phyloP scores from a whole-genome alignment of 2,888 invertebrate species.

The Oscheius sp. region DNA sequence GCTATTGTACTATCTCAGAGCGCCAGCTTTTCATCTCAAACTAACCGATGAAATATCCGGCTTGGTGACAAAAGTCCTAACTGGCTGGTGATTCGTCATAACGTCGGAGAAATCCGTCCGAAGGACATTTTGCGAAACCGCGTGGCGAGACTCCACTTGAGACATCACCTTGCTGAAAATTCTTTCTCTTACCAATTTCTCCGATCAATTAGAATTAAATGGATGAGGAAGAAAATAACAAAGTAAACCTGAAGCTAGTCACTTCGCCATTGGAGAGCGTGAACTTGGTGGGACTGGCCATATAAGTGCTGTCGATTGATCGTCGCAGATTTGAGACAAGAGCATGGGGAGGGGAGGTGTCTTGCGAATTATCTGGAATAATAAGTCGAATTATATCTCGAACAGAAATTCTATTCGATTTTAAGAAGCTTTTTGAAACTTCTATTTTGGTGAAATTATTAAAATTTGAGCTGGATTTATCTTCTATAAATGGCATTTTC shows the following conservation, averaged over 20 bases:
- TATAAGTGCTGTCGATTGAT: constrained; percentile 36
- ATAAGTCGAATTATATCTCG: neutral
- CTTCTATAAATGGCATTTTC: no score
- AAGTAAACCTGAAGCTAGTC: constrained; percentile 46
- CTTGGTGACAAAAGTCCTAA: constrained; percentile 47
- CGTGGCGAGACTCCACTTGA: constrained; percentile 31
- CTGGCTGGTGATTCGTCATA: constrained; percentile 32
- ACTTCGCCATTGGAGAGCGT: constrained; percentile 50
- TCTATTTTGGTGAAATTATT: no score
- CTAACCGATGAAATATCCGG: constrained; percentile 46
- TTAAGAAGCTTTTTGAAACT: no score
- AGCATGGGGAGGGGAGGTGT: constrained; percentile 39
- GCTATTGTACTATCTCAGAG: neutral
- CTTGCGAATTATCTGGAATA: neutral
- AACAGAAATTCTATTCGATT: neutral
- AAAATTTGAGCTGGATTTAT: no score
- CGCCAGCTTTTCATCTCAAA: neutral
- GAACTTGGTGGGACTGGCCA: constrained; percentile 57
- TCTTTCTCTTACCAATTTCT: no score
- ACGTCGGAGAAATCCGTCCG: constrained; percentile 23
- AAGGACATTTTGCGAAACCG: neutral
- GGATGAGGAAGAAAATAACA: neutral
- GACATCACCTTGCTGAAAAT: constrained; percentile 32
- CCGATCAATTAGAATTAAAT: no score
- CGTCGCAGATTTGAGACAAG: constrained; percentile 37